Base-by-base conservation (phyloP, 2,888 invertebrate genomes). In the Drosophila anceps region DNA sequence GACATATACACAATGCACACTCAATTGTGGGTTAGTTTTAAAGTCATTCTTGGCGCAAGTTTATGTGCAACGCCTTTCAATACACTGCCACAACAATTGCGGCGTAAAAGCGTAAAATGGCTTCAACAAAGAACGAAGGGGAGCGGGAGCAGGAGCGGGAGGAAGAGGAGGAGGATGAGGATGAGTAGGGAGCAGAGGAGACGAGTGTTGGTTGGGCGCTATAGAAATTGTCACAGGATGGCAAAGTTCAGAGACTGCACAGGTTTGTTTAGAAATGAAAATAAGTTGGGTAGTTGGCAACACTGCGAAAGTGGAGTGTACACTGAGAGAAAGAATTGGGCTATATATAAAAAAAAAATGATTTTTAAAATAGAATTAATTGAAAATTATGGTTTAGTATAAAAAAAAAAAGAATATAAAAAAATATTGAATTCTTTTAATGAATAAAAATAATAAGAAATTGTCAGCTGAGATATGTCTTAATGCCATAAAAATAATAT, bases 31-130 rank as follows among this genome's bases (percentile, higher is more conserved):
- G 57, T 73, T 88, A 83, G 83, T 84, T 84, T 84, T 90, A 82
- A 90, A 90, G 90, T 75, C 88, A 75, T 65, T 71, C 69, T 79
- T 82, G 83, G 80, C 74, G 46, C 79, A 69, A 81, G 79, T 81
- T 79, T 61, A 72, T 77, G 69, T 82, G 88, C 73, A 79, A 67
- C 64, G 78, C 69, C 70, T 71, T 73, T 69, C 88, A 72, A 71
- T 81, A 77, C 72, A 62, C 51, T 85, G 61, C 76, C 88, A 88
- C 83, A 87, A 90, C 90, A 87, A 90, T 87, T 87, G 87, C 68
- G 87, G 90, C 88, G 90, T 90, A 87, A 87, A 90, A 87, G 84
- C 87, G 87, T 87, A 82, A 87, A 90, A 89, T 77, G 77, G 73
- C 84, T 78, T 37, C 82, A 83, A 86, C 63, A 72, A 69, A 72